These are phyloP conservation scores for Tricholaema leucomelas DNA, from an alignment of 2,113 vertebrate genomes.

Conservation along the genomic window DNA sequence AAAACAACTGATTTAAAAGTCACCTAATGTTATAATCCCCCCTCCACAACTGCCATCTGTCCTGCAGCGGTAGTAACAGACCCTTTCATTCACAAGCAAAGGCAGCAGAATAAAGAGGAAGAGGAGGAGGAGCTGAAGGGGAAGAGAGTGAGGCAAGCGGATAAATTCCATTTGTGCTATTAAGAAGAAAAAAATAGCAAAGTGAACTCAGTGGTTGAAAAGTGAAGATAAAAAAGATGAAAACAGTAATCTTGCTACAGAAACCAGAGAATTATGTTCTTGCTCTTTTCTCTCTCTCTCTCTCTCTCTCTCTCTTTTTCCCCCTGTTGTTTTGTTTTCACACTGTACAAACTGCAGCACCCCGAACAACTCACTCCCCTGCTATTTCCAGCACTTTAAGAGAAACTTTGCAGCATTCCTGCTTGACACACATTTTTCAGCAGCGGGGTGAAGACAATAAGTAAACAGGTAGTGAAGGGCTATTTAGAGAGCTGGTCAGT, in stretches of 20 bases:
- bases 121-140: conserved; percentile 63
- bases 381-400: conserved; percentile 84
- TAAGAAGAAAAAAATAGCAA: conserved; percentile 75
- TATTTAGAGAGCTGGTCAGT: conserved; percentile 85
- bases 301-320: neutral
- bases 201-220: conserved; percentile 81
- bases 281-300: conserved; percentile 26
- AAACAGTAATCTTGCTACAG: conserved; percentile 87
- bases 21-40: conserved; percentile 50
- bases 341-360: conserved; percentile 78
- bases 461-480: conserved; percentile 84
- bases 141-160: conserved; percentile 68
- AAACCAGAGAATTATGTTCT: conserved; percentile 83
- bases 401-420: conserved; percentile 84
- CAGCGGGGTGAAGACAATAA: conserved; percentile 83
- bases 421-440: conserved; percentile 82
- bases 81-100: conserved; percentile 75
- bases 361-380: conserved; percentile 80
- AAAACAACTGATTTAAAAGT: conserved; percentile 68
- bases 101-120: conserved; percentile 57
- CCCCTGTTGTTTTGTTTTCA: conserved; percentile 67
- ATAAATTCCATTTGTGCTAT: conserved; percentile 81
- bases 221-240: conserved; percentile 83
- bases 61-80: conserved; percentile 57
- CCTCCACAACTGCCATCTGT: conserved; percentile 64